These are phyloP conservation scores for Eclectus roratus DNA, from an alignment of 2,113 vertebrate genomes.

Conservation along the genomic window DNA sequence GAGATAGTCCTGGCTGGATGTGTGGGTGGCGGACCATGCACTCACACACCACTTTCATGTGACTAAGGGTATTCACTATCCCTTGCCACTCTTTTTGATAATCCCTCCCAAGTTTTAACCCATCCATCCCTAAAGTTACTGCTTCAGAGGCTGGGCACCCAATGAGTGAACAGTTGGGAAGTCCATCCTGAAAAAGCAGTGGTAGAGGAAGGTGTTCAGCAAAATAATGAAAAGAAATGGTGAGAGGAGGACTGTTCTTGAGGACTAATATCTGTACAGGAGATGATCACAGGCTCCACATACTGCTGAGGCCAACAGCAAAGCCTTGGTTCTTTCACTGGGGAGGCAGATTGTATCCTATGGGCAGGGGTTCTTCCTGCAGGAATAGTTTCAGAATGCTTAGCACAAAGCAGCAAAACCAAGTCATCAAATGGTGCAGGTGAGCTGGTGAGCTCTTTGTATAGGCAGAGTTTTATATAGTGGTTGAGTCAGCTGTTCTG, in stretches of 20 bases:
- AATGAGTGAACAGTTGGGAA: not conserved
- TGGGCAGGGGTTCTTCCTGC: not conserved
- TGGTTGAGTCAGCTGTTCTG: constrained; percentile 52
- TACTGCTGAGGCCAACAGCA: not conserved
- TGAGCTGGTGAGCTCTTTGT: not conserved
- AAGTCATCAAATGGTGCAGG: not conserved
- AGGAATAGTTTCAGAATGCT: not conserved
- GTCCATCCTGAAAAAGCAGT: not conserved
- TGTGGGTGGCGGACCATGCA: not conserved
- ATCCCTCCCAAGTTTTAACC: not conserved
- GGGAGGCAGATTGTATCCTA: not conserved
- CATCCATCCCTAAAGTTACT: not conserved
- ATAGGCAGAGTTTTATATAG: not conserved
- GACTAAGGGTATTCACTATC: not conserved
- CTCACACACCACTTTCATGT: not conserved
- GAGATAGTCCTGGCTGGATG: not conserved
- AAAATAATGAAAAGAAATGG: not conserved
- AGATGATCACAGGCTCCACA: not conserved
- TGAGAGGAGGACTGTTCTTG: not conserved
- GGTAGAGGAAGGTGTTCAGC: not conserved
- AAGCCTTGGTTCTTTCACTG: not conserved
- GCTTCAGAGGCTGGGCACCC: not conserved
- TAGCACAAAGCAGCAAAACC: not conserved
- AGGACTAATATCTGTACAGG: not conserved
- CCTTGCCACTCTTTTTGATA: not conserved